Evolutionary conservation across 2,797 vertebrate species (phyloP).

Genomic region (Luscinia megarhynchos): DNA sequence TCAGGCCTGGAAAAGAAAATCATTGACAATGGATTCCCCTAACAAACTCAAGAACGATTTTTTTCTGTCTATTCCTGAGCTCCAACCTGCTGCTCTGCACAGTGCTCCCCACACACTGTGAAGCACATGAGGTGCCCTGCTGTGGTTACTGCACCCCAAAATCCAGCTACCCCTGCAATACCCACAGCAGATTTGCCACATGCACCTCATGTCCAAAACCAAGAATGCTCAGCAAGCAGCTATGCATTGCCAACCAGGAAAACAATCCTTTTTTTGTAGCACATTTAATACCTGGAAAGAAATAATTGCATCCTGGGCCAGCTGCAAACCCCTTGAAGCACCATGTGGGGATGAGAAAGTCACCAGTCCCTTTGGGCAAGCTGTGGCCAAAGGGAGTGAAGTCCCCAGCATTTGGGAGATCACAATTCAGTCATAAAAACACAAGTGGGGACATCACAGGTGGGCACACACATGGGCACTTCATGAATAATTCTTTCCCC

Average conservation of each 20-base stretch:
- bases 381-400: not conserved
- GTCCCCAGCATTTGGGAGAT: not conserved
- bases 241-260: not conserved
- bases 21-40: not conserved
- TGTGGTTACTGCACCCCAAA: not conserved
- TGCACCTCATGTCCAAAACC: not conserved
- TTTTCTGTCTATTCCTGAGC: not conserved
- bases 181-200: not conserved
- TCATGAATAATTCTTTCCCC: accelerated
- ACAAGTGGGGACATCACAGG: not conserved
- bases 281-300: not conserved
- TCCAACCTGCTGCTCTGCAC: not conserved
- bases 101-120: not conserved
- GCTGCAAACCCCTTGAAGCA: not conserved
- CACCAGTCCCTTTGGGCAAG: not conserved
- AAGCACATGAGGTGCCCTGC: accelerated
- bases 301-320: not conserved
- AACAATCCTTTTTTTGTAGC: not conserved
- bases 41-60: not conserved
- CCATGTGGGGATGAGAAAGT: not conserved
- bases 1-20: not conserved
- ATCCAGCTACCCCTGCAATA: not conserved
- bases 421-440: not conserved
- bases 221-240: not conserved
- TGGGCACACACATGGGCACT: accelerated